Base-by-base conservation (phyloP, 2,113 vertebrate genomes). In the Dascyllus trimaculatus region DNA sequence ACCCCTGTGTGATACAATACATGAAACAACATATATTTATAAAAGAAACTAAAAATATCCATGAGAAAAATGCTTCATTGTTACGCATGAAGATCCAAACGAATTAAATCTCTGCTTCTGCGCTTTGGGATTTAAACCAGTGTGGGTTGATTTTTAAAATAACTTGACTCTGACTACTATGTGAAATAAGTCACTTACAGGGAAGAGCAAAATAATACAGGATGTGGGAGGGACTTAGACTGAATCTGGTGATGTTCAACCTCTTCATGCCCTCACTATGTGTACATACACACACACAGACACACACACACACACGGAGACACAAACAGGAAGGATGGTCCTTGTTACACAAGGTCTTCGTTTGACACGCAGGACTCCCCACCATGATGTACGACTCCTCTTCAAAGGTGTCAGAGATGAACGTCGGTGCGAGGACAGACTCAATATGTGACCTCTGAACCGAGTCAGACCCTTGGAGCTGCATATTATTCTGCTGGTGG, bases 391-490 rank as follows among this genome's bases (percentile, higher is more conserved):
- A 81, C 51, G 89, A 90, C 43, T 61, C 56, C n/a, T 89, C 88
- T 93, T 93, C 92, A 93, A 92, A 91, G 92, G 78, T 91, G 92
- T 90, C 82, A 77, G 80, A 91, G 87, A 92, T 62, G 74, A 73
- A 87, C 26, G 38, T 18, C 49, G 22, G 81, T n/a, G 54, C 25
- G 67, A 87, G 90, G 92, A 93, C 91, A 88, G 84, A 70, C 85
- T 88, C 91, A 92, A 89, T 92, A 92, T 94, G 92, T 93, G 93
- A 93, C 91, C 93, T 90, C 70, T 81, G 85, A 80, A 43, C 85
- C 62, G 1, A 26, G 73, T 53, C 75, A 51, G 88, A 92, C 85
- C 71, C 78, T 75, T 84, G 85, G n/a, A 92, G 86, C 76, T 48
- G 40, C 80, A 64, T 25, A 75, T 71, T 63, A 81, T 66, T 81